Evolutionary conservation across 2,797 vertebrate genomes (phyloP).

Genomic region (Alfaro cultratus): DNA sequence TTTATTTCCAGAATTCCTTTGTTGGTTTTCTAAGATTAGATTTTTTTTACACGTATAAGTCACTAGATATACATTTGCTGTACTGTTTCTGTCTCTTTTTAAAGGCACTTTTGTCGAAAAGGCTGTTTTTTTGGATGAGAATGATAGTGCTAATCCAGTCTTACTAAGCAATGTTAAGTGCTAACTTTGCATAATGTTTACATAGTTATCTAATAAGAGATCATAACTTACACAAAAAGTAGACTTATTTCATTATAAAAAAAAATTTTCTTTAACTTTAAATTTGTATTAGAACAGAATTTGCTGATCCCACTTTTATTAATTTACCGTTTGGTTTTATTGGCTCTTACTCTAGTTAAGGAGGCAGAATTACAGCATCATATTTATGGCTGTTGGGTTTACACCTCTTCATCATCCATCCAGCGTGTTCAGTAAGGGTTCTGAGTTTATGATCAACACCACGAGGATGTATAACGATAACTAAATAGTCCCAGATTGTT

Average conservation of each 20-base stretch:
- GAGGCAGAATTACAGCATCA: background rate
- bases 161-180: slow-evolving; percentile 30
- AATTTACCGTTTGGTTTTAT: background rate
- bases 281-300: background rate
- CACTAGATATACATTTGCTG: background rate
- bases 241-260: background rate
- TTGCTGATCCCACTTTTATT: background rate
- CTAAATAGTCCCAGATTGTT: background rate
- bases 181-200: slow-evolving; percentile 14
- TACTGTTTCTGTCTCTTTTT: background rate
- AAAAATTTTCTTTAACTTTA: background rate
- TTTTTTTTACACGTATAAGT: background rate
- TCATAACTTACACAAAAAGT: background rate
- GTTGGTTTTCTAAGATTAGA: background rate
- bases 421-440: background rate
- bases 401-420: background rate
- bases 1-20: background rate
- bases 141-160: slow-evolving; percentile 27
- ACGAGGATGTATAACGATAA: background rate
- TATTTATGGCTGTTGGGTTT: background rate
- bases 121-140: slow-evolving; percentile 32
- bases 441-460: background rate
- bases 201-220: slow-evolving; percentile 32
- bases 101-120: background rate
- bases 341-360: background rate